phyloP scores from a whole-genome alignment of 2,797 vertebrate species.

The Myotis planiceps region DNA sequence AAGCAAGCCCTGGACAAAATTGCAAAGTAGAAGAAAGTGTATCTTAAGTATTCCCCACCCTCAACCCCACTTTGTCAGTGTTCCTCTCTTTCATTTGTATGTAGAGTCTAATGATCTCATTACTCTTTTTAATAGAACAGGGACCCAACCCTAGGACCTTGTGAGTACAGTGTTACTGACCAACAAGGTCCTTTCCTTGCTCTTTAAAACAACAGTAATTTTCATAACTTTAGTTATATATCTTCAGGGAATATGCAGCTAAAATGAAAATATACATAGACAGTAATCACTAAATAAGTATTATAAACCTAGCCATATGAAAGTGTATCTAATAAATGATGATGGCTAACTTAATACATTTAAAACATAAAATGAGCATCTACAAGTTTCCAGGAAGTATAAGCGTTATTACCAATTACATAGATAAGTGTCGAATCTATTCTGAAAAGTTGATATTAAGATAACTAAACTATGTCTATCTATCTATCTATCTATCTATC shows the following conservation, averaged over 20 bases:
- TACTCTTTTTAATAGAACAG: background rate
- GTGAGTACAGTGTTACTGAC: background rate
- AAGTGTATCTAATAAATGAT: background rate
- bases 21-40: background rate
- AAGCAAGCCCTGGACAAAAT: constrained; percentile 18
- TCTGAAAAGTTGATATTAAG: background rate
- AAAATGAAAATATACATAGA: background rate
- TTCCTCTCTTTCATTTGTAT: background rate
- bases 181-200: background rate
- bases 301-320: background rate
- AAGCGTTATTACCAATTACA: background rate
- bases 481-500: background rate
- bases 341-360: background rate
- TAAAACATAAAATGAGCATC: background rate
- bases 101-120: background rate
- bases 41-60: background rate
- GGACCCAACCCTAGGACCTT: background rate
- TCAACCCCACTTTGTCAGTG: background rate
- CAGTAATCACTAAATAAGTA: background rate
- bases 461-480: background rate
- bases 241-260: background rate
- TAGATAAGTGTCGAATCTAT: background rate
- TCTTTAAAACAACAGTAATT: background rate
- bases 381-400: background rate
- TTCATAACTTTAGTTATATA: background rate